A percentile compares a stretch with the other conserved stretches of the same genome.
Conservation (phyloP, 2,797 vertebrate genomes). For the Macroramphosus scolopax region DNA sequence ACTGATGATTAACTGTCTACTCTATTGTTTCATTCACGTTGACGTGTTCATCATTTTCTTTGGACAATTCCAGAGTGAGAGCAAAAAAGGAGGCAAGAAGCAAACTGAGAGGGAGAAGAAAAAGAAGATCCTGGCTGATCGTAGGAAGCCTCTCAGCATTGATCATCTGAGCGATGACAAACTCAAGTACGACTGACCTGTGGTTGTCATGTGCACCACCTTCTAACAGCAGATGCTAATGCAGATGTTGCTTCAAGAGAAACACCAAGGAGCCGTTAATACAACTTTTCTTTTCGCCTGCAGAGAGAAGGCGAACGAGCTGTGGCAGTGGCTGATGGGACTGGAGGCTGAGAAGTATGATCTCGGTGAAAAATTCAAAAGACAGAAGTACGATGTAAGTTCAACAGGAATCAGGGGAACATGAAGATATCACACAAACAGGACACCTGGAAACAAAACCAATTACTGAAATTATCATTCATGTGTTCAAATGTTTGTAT, state of each 20-base stretch:
- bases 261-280: no score
- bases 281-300: constrained; percentile 7
- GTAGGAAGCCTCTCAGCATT: constrained; percentile 86
- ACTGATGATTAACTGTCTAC: no score
- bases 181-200: constrained; percentile 68
- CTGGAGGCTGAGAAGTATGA: constrained; percentile 84
- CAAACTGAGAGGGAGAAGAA: constrained; percentile 97
- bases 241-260: no score
- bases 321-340: constrained; percentile 79
- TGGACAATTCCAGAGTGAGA: constrained; percentile 59
- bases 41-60: constrained; percentile 1
- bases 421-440: not conserved
- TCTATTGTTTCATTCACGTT: no score
- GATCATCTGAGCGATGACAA: constrained; percentile 81
- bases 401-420: not conserved
- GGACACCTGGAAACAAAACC: not conserved
- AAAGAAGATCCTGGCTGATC: constrained; percentile 95
- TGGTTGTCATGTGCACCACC: not conserved
- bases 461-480: not conserved
- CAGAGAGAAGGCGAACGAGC: constrained; percentile 81
- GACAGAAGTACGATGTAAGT: constrained; percentile 85
- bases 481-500: no score
- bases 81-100: constrained; percentile 87
- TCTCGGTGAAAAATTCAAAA: constrained; percentile 78
- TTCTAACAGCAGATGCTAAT: no score